Evolutionary conservation across 2,888 invertebrate species (phyloP), one percentile per base, ranked within the genome.

Genomic region (Osmoderma eremita): DNA sequence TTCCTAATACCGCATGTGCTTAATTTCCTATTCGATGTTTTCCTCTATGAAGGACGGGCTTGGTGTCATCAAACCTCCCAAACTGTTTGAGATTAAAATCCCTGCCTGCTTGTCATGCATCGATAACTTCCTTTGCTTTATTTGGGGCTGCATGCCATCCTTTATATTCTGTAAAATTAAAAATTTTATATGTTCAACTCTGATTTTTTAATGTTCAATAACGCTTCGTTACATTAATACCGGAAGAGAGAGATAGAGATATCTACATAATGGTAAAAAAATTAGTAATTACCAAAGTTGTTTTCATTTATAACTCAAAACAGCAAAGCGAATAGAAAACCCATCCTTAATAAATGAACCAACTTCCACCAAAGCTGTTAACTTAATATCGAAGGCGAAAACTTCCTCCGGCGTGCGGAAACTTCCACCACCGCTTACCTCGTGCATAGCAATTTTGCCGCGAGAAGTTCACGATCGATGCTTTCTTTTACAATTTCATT

Each of bases 1-100:
- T 10, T 13, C 10, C 17, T 48, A n/a, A n/a, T 20, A 5, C 20
- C 20, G 4, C 18, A 17, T n/a, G 24, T 18, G n/a, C 15, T 61
- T 24, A 30, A 61, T 10, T 45, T 36, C 3, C 24, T 64, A 65
- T 61, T 58, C 68, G 12, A 65, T 39, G 36, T 68, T 50, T 17
- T 50, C 65, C n/a, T 58, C 66, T 1, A 62, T 38, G 18, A 69
- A 69, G 8, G 69, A 69, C 20, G 69, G 58, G 58, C 66, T 69
- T 10, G 69, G 67, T 15, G 69, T 69, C 66, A 69, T 69, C 30
- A 64, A 58, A n/a, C 63, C 67, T 39, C 61, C 64, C 30, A 58
- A 38, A 53, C 74, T 86, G 70, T 85, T 84, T 0, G 85, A 85
- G 78, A 85, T 82, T 6, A 84, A 80, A 61, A 84, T 81, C n/a